These are phyloP conservation scores for Amphibalanus amphitrite DNA, from an alignment of 1,140 invertebrate genomes.

Conservation along the genomic window DNA sequence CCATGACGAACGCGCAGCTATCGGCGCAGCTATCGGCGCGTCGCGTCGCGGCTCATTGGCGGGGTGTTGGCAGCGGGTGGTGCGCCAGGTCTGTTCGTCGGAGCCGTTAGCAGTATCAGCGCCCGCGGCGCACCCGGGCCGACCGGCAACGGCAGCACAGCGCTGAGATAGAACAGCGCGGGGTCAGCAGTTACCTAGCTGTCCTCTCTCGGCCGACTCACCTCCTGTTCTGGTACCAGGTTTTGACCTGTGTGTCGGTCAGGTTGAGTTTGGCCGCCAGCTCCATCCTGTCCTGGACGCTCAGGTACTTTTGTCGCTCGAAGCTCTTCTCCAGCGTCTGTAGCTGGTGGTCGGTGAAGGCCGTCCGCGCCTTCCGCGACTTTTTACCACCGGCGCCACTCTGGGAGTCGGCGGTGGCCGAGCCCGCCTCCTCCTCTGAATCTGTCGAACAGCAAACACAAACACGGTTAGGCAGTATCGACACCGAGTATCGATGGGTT, in stretches of 20 bases:
- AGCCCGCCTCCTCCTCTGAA: constrained; percentile 7
- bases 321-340: constrained; percentile 94
- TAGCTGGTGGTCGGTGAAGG: constrained; percentile 95
- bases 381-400: constrained; percentile 11
- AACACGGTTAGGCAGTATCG: neutral
- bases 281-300: constrained; percentile 96
- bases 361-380: constrained; percentile 83
- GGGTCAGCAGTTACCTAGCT: too few species aligned
- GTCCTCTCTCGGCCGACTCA: constrained; percentile 29
- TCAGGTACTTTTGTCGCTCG: constrained; percentile 94
- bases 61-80: neutral
- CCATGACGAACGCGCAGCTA: neutral
- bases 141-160: neutral
- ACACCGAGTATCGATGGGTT: neutral
- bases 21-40: too few species aligned
- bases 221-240: constrained; percentile 98
- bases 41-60: neutral
- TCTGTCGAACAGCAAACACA: constrained; percentile 8
- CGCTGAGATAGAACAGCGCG: neutral
- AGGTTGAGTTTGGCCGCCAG: constrained; percentile 86
- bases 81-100: too few species aligned
- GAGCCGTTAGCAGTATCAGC: too few species aligned
- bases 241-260: constrained; percentile 97
- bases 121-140: too few species aligned
- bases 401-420: constrained; percentile 4